A percentile compares a stretch with the other conserved stretches of the same genome.
phyloP scores from a whole-genome alignment of 2,888 invertebrate species.

The Heliconius cydno region DNA sequence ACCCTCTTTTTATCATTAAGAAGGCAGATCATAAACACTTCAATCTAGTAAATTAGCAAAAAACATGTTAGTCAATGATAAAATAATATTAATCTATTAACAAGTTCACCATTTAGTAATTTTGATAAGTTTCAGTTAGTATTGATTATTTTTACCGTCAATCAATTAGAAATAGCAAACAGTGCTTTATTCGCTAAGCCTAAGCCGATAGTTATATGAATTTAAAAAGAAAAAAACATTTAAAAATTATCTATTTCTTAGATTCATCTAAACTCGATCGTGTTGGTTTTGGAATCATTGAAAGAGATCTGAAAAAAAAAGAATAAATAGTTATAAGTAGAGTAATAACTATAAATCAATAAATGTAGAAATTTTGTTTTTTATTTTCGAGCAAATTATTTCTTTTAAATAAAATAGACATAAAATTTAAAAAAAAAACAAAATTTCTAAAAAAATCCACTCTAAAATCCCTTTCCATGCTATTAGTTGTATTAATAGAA shows the following conservation, averaged over 20 bases:
- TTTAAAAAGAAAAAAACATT: slow-evolving; percentile 26
- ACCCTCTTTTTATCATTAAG: not conserved
- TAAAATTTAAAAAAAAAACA: not conserved
- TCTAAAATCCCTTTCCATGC: slow-evolving; percentile 43
- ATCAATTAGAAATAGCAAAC: slow-evolving; percentile 41
- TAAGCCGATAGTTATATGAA: slow-evolving; percentile 40
- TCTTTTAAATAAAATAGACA: not conserved
- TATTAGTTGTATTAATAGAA: slow-evolving; percentile 35
- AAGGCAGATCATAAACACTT: not conserved
- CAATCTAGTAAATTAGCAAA: not conserved
- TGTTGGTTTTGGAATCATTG: slow-evolving; percentile 75
- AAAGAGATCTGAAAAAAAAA: slow-evolving; percentile 72
- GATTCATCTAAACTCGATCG: slow-evolving; percentile 70
- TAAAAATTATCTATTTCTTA: slow-evolving; percentile 62
- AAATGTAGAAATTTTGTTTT: slow-evolving; percentile 31
- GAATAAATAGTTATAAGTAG: not conserved
- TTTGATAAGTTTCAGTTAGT: slow-evolving; percentile 11
- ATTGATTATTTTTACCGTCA: not conserved
- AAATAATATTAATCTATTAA: not conserved
- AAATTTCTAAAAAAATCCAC: slow-evolving; percentile 34
- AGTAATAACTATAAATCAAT: not conserved
- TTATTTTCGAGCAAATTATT: not conserved
- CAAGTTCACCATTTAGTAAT: not conserved
- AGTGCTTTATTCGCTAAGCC: slow-evolving; percentile 47
- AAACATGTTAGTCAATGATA: not conserved